A percentile compares a stretch with the other conserved stretches of the same genome.
These are phyloP conservation scores for Hoplodrina ambigua DNA, from an alignment of 2,888 invertebrate species.

Conservation along the genomic window DNA sequence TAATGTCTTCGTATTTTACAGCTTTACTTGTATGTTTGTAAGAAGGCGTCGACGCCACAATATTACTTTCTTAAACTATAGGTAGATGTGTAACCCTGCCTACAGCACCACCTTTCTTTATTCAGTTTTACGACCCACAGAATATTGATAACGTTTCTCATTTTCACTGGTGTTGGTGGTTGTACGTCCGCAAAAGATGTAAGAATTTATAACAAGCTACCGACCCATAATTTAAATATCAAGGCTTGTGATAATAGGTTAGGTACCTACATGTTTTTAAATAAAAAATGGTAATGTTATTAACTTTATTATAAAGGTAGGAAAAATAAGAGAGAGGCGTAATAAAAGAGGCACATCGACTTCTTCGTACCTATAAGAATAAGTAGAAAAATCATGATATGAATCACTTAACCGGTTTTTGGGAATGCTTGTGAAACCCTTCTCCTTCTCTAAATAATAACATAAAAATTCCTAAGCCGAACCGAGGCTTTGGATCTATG, in stretches of 20 bases:
- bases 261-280: constrained; percentile 9
- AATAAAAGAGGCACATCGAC: background rate
- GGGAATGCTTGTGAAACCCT: constrained; percentile 10
- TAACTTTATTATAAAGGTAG: constrained; percentile 2
- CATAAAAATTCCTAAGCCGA: constrained; percentile 17
- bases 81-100: background rate
- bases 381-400: constrained; percentile 2
- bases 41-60: constrained; percentile 12
- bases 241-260: constrained; percentile 21
- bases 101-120: constrained; percentile 20
- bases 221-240: constrained; percentile 36
- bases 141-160: constrained; percentile 41
- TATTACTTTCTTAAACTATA: constrained; percentile 28
- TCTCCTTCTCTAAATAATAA: constrained; percentile 38
- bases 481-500: constrained; percentile 23
- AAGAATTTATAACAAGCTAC: constrained; percentile 37
- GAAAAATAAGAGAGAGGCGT: background rate
- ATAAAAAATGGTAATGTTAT: background rate
- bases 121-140: constrained; percentile 23
- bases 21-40: constrained; percentile 39
- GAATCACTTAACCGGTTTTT: constrained; percentile 25
- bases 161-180: constrained; percentile 22
- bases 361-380: background rate
- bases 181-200: constrained; percentile 15
- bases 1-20: constrained; percentile 61